These are phyloP conservation scores for Psammodynastes pulverulentus DNA, from an alignment of 2,113 vertebrate species.

Conservation along the genomic window DNA sequence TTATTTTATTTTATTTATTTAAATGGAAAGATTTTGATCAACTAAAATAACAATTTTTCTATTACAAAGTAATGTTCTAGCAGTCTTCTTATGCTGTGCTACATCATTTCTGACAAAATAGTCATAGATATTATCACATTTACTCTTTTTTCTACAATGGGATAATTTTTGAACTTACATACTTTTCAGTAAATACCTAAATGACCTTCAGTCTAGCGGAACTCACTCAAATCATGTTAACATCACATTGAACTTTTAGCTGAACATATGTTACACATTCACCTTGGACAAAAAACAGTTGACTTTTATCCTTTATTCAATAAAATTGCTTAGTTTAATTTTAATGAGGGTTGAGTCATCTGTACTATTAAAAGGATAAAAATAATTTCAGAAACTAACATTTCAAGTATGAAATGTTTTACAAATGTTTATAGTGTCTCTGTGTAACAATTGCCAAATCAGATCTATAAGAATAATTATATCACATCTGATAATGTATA, in stretches of 20 bases:
- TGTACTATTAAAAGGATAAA: background rate
- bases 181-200: background rate
- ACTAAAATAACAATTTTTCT: background rate
- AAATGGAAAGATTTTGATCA: background rate
- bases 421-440: background rate
- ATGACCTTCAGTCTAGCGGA: background rate
- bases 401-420: background rate
- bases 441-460: background rate
- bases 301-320: background rate
- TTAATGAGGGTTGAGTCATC: background rate
- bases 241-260: background rate
- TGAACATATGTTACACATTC: background rate
- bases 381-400: background rate
- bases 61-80: background rate
- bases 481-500: background rate
- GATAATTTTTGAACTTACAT: background rate
- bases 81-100: background rate
- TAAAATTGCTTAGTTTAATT: background rate
- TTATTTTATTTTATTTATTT: background rate
- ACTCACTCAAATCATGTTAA: background rate
- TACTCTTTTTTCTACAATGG: background rate
- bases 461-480: background rate
- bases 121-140: background rate
- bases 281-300: background rate
- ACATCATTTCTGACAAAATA: background rate